Conservation (phyloP, 2,113 vertebrate species). For the Gorsachius goisagi region DNA sequence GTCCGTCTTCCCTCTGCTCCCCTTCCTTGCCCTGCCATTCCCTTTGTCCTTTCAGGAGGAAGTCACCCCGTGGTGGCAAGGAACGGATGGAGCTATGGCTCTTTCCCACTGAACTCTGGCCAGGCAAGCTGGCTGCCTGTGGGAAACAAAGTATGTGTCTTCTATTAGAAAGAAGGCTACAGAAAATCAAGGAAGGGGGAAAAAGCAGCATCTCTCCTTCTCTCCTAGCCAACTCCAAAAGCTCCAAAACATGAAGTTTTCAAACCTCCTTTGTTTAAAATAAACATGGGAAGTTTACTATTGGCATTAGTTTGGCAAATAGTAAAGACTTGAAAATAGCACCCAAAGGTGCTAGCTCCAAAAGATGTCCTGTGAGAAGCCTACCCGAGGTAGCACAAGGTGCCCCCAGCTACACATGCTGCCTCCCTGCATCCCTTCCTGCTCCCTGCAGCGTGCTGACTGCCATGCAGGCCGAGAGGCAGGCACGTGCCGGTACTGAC, state of each 20-base stretch:
- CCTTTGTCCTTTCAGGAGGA: not conserved
- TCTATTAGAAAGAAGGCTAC: not conserved
- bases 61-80: not conserved
- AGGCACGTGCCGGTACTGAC: not conserved
- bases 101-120: not conserved
- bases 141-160: not conserved
- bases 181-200: not conserved
- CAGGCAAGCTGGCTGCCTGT: not conserved
- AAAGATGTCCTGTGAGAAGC: not conserved
- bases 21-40: not conserved
- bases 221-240: not conserved
- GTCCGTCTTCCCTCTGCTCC: not conserved
- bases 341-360: not conserved
- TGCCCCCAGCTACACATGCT: not conserved
- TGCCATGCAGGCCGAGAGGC: not conserved
- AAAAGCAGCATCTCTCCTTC: not conserved
- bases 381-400: not conserved
- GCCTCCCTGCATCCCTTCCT: not conserved
- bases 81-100: not conserved
- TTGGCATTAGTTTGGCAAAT: not conserved
- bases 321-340: not conserved
- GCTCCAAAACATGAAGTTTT: not conserved
- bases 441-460: rapidly evolving
- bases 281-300: not conserved
- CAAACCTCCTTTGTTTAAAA: not conserved